Percentiles rank a stretch among this genome's conserved stretches.
Conservation (phyloP, 2,113 vertebrate species). For the Trichomycterus rosablanca region DNA sequence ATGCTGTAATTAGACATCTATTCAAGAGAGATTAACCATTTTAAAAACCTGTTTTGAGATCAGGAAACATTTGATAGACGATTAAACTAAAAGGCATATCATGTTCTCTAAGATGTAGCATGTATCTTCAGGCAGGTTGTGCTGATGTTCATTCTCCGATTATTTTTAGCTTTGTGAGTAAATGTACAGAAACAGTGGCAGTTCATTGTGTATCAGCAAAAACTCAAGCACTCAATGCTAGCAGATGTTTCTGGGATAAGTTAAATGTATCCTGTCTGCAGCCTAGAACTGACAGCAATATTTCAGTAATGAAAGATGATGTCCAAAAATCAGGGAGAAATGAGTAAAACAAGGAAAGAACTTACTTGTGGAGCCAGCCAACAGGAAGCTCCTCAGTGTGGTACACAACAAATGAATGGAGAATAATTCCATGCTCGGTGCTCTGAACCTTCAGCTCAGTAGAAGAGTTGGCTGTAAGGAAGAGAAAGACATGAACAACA, state of each 20-base stretch:
- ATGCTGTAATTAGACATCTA: neutral
- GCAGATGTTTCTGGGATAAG: too few species aligned
- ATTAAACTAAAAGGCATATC: too few species aligned
- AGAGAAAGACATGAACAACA: neutral
- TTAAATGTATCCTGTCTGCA: neutral
- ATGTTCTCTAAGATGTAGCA: too few species aligned
- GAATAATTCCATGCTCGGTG: slow-evolving; percentile 88
- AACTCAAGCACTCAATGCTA: neutral
- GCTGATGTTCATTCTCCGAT: neutral
- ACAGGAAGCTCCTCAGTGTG: slow-evolving; percentile 83
- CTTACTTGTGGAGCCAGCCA: slow-evolving; percentile 90
- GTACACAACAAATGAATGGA: slow-evolving; percentile 81
- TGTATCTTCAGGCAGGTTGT: neutral
- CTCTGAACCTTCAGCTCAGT: slow-evolving; percentile 82
- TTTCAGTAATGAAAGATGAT: slow-evolving; percentile 8
- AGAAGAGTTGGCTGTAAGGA: slow-evolving; percentile 82
- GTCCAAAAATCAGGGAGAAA: neutral
- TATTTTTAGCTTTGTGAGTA: neutral
- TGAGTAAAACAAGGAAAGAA: neutral
- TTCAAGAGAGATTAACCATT: too few species aligned
- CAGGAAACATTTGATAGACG: too few species aligned
- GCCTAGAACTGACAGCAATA: neutral
- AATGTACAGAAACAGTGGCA: neutral
- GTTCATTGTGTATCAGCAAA: too few species aligned
- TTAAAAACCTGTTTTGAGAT: too few species aligned